These are phyloP conservation scores for Onthophagus sagittarius DNA, from an alignment of 2,888 invertebrate genomes.

Conservation along the genomic window DNA sequence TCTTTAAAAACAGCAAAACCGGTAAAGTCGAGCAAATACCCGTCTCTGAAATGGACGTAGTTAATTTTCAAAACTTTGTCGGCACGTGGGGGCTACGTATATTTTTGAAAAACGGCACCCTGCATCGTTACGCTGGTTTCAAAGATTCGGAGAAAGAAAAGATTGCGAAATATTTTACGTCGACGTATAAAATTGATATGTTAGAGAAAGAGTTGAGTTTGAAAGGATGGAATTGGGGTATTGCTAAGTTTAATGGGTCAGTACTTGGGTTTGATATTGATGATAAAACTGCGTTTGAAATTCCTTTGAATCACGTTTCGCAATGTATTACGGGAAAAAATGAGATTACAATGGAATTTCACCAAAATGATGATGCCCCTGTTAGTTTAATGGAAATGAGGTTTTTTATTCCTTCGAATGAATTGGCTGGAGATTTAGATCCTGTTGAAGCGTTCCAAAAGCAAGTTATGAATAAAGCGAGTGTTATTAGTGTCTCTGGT, in stretches of 20 bases:
- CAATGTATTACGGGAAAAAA: constrained; percentile 96
- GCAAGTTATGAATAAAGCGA: constrained; percentile 95
- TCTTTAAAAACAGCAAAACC: constrained; percentile 94
- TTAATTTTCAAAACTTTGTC: constrained; percentile 90
- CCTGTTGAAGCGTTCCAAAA: constrained; percentile 96
- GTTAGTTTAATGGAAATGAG: constrained; percentile 97
- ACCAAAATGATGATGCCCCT: constrained; percentile 98
- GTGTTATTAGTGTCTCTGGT: constrained; percentile 95
- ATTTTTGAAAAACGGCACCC: constrained; percentile 82
- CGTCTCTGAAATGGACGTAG: constrained; percentile 79
- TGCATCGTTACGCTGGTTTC: constrained; percentile 92
- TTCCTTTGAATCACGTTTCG: constrained; percentile 93
- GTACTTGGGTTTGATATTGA: constrained; percentile 83
- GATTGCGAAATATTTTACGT: constrained; percentile 81
- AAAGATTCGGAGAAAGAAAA: constrained; percentile 94
- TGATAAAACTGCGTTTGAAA: constrained; percentile 85
- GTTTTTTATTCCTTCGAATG: constrained; percentile 93
- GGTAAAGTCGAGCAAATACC: constrained; percentile 92
- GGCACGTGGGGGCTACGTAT: constrained; percentile 87
- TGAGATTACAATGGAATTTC: constrained; percentile 97
- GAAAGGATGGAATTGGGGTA: constrained; percentile 99
- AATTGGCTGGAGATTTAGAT: constrained; percentile 81
- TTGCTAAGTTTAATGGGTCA: constrained; percentile 87
- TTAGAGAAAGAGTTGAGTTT: constrained; percentile 88
- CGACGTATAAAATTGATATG: constrained; percentile 80